Evolutionary conservation across 2,113 vertebrate species (phyloP), one percentile per base, ranked within the genome.

Genomic region (Shinisaurus crocodilurus): DNA sequence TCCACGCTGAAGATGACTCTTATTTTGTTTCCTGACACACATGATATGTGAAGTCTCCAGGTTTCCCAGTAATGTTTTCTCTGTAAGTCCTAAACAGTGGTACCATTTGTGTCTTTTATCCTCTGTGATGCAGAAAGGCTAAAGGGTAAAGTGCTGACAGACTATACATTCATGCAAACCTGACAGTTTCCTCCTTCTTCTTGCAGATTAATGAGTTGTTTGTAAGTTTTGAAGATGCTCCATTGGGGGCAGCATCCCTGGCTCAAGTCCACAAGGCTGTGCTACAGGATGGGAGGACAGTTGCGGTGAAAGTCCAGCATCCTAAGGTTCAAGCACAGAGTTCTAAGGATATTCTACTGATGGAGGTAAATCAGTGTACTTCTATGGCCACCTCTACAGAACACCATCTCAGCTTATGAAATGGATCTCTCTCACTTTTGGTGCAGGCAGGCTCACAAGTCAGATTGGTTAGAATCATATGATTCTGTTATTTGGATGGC

Each of bases 261-360:
- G 99, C 99, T n/a, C 99, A 99, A 97, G 99, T 99, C 88, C 99
- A 99, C 95, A 99, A 98, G 95, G 99, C 99, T 0, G 98, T 99
- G 92, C 96, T 99, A 86, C 97, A 86, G 87, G 98, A 99, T 86
- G 99, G 99, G n/a, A 98, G 97, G 90, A 99, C 97, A 0, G 99
- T 99, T 93, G 99, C 99, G 0, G 98, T 99, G 92, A 99, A 99
- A 96, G 98, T 99, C 76, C 99, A 99, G 94, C 99, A 99, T 95
- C 99, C 99, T 1, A 99, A 99, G 93, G 99, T 99, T 40, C 98
- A 98, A 94, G 93, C 94, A 40, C 99, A 99, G 95, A 99, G 98
- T 94, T 97, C 98, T 40, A 98, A 97, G 95, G 99, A 99, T 96
- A 98, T 99, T 91, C 90, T 98, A 50, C 97, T 99, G 90, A 99